Percentiles rank a stretch among this genome's conserved stretches.
Evolutionary conservation across 2,888 invertebrate species (phyloP).

Genomic region (Molorchus minor): DNA sequence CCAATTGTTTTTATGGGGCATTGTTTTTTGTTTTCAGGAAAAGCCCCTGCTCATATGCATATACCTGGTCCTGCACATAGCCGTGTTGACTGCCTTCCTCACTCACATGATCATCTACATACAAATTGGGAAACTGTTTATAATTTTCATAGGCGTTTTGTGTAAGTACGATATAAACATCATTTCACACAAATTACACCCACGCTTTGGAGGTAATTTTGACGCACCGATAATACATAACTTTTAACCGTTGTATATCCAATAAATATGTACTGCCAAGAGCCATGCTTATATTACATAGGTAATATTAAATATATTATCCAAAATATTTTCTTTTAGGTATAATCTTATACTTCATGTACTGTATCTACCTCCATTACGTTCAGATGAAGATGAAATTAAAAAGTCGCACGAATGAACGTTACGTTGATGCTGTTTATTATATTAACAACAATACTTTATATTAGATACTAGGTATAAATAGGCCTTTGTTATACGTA

Average conservation of each 20-base stretch:
- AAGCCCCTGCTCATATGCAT: conserved; percentile 26
- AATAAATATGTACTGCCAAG: neutral
- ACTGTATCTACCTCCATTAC: conserved; percentile 42
- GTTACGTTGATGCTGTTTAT: conserved; percentile 19
- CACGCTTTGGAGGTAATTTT: neutral
- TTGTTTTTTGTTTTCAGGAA: conserved; percentile 31
- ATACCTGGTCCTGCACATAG: conserved; percentile 30
- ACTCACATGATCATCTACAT: conserved; percentile 31
- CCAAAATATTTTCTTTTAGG: conserved; percentile 35
- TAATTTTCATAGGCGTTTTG: conserved; percentile 1
- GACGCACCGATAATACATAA: neutral
- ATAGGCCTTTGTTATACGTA: neutral
- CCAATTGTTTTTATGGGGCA: no score
- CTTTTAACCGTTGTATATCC: neutral
- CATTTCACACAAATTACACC: neutral
- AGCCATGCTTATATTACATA: neutral
- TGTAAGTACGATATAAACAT: conserved; percentile 25
- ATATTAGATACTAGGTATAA: neutral
- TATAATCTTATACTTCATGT: conserved; percentile 42
- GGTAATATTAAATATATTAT: neutral
- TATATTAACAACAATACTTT: conserved; percentile 20
- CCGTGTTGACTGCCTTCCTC: conserved; percentile 29
- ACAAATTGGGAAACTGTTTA: conserved; percentile 15
- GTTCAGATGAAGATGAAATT: conserved; percentile 41
- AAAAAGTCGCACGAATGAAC: conserved; percentile 25